A percentile compares a stretch with the other conserved stretches of the same genome.
phyloP scores from a whole-genome alignment of 2,113 vertebrate species.

The Circaetus gallicus region DNA sequence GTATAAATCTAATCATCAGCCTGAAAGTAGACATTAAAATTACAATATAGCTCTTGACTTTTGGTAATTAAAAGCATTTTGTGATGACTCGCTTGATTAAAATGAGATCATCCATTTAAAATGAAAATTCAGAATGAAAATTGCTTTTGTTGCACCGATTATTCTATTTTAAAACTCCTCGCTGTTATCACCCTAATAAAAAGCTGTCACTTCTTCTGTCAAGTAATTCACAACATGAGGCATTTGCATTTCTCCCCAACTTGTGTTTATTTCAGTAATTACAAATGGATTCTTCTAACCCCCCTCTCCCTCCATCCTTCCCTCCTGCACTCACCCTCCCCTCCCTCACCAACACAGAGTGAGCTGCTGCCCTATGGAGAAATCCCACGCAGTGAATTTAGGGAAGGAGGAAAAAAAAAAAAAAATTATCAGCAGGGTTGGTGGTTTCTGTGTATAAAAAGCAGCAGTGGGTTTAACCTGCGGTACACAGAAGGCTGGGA shows the following conservation, averaged over 20 bases:
- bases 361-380: not conserved
- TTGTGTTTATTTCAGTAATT: constrained; percentile 14
- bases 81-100: constrained; percentile 77
- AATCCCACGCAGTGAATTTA: not conserved
- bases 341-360: not conserved
- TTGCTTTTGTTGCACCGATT: constrained; percentile 74
- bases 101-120: constrained; percentile 72
- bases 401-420: not conserved
- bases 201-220: constrained; percentile 69
- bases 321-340: not conserved
- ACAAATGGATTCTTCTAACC: not conserved
- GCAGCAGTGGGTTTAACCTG: not conserved
- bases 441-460: not conserved
- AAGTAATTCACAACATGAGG: constrained; percentile 48
- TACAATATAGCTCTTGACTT: constrained; percentile 71
- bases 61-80: constrained; percentile 74
- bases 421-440: not conserved
- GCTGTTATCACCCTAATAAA: constrained; percentile 66
- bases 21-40: constrained; percentile 58
- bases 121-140: constrained; percentile 75
- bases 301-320: not conserved
- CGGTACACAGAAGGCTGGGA: accelerated
- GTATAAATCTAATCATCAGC: constrained; percentile 30
- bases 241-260: constrained; percentile 24
- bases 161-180: constrained; percentile 74